Evolutionary conservation across 64 coral and sea anemone species (phyloP).

Genomic region (Stichodactyla mertensii): DNA sequence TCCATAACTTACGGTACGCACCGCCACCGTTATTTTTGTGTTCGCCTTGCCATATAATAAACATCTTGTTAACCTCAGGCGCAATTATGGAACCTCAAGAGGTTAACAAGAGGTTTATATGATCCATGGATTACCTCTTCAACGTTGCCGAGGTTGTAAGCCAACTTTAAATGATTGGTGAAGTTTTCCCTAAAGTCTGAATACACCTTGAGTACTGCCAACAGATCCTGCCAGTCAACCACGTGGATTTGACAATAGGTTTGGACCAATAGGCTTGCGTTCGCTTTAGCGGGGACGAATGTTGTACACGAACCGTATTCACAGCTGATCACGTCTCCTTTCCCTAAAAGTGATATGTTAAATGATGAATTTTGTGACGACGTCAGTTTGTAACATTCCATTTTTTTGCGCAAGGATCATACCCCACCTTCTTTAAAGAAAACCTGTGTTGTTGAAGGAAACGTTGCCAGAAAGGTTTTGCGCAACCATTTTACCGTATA

Average conservation of each 20-base stretch:
- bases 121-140: not conserved
- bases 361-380: not conserved
- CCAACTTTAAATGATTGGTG: slow-evolving; percentile 44
- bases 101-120: too few species aligned
- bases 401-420: too few species aligned
- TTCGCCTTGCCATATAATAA: too few species aligned
- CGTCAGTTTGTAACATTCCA: too few species aligned
- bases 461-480: too few species aligned
- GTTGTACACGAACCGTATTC: slow-evolving; percentile 36
- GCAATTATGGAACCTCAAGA: too few species aligned
- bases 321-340: slow-evolving; percentile 84
- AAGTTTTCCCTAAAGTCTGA: slow-evolving; percentile 80
- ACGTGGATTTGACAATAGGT: slow-evolving; percentile 64
- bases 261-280: slow-evolving; percentile 51
- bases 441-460: too few species aligned
- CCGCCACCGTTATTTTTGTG: too few species aligned
- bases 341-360: slow-evolving; percentile 28
- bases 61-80: too few species aligned
- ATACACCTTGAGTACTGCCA: slow-evolving; percentile 59
- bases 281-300: slow-evolving; percentile 39
- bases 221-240: slow-evolving; percentile 77
- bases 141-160: slow-evolving; percentile 40
- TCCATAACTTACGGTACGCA: too few species aligned
- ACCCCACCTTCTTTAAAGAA: too few species aligned
- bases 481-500: too few species aligned